Evolutionary conservation across 2,888 invertebrate genomes (phyloP), one percentile per base, ranked within the genome.

Genomic region (Cosmia pyralina): DNA sequence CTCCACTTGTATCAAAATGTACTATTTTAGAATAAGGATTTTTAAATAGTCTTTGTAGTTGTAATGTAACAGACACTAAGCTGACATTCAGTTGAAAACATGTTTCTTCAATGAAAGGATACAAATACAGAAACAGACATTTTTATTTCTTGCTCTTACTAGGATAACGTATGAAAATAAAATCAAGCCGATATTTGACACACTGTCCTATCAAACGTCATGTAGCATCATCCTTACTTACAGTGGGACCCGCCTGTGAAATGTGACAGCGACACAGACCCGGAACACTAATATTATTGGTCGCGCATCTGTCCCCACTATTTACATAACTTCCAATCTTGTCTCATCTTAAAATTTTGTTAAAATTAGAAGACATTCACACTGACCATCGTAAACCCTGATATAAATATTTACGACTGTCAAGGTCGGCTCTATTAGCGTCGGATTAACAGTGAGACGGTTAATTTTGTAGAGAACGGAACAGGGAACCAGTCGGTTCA

Each of bases 291-390:
- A 75, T 71, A 66, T 67, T 62, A 78, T 69, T 60, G 50, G 69
- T 38, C 69, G 66, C 65, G n/a, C 72, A 72, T 70, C 60, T 80
- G 73, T 75, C 77, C 22, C 72, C 72, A 74, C 77, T 85, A 81
- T 83, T 81, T 78, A 81, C 73, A 73, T 81, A 79, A 69, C 72
- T 73, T 63, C 67, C 73, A 82, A 77, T 84, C 77, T 82, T 79
- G 81, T 75, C 79, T 76, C 81, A 82, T 87, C 78, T 88, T 90
- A 91, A 89, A 92, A 89, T 90, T 91, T 82, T 87, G 77, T 88
- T 90, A 91, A 89, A 92, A 89, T 90, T 91, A 91, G 92, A 93
- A 93, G 92, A 92, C 92, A 93, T 94, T 94, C 92, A 94, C 93
- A 93, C 90, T 93, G 92, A 92, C 90, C 92, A 91, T 89, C 91